A percentile compares a stretch with the other conserved stretches of the same genome.
Evolutionary conservation across 2,113 vertebrate genomes (phyloP).

Genomic region (Rattus rattus): DNA sequence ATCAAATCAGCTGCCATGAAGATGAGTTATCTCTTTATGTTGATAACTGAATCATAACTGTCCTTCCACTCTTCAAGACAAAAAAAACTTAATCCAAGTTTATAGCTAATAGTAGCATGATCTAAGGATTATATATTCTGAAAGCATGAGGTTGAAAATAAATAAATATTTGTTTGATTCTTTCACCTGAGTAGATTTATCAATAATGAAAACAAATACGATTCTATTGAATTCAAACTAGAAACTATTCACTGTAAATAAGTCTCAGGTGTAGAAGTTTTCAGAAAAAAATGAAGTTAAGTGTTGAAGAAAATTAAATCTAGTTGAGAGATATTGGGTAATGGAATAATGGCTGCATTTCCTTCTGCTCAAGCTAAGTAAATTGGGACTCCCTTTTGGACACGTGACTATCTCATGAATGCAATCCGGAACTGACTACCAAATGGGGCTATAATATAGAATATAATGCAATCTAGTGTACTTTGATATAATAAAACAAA

Average conservation of each 20-base stretch:
- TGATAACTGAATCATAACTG: neutral
- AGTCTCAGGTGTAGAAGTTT: neutral
- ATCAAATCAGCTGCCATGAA: neutral
- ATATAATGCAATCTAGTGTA: neutral
- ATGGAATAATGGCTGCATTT: constrained; percentile 6
- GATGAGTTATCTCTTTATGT: neutral
- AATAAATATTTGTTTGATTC: constrained; percentile 29
- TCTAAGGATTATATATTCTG: neutral
- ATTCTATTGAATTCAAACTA: neutral
- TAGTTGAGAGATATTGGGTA: constrained; percentile 26
- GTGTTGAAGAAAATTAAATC: neutral
- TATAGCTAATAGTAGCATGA: neutral
- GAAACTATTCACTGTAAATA: neutral
- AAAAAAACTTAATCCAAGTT: neutral
- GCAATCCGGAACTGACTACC: neutral
- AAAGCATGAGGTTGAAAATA: neutral
- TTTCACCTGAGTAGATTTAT: constrained; percentile 1
- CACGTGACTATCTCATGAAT: neutral
- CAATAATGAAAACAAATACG: constrained; percentile 30
- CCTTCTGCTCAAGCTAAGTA: constrained; percentile 36
- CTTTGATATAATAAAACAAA: neutral
- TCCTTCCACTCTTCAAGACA: neutral
- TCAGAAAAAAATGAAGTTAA: neutral
- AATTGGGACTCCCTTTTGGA: constrained; percentile 18
- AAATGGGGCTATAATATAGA: neutral